Evolutionary conservation across 2,113 vertebrate genomes (phyloP), one percentile per base, ranked within the genome.

Genomic region (Lipophrys pholis): DNA sequence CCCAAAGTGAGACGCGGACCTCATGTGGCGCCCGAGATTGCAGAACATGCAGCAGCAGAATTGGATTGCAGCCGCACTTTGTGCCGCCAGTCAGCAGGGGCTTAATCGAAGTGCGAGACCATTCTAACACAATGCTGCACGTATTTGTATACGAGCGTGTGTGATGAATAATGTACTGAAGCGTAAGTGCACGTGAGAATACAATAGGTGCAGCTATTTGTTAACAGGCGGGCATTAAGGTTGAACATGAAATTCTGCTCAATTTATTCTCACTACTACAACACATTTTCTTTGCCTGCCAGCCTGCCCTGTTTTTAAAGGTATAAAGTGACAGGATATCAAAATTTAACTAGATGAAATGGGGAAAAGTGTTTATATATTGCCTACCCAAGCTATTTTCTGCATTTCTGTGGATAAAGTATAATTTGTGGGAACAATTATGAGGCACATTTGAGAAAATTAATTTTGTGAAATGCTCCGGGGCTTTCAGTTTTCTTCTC

Each of bases 71-170:
- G 81, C 78, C 69, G 17, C 8, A 69, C 75, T 90, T 85, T 82
- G 82, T 79, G 78, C 61, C 39, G 60, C 80, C 60, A 74, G 89
- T 68, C 91, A 89, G 91, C 88, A 78, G 80, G 91, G 42, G 90
- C 85, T 88, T 91, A 93, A 92, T 91, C 87, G 81, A 88, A 90
- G 79, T 70, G 82, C 87, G 87, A 78, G 81, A 84, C 89, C 57
- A 21, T 81, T 85, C 76, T 53, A 73, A 84, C 87, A 83, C 82
- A 84, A 81, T 48, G 59, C 48, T 12, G 12, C 17, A 17, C 69
- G 69, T 78, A 71, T 77, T 15, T 82, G 39, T 35, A 59, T 48
- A 43, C 40, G 42, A 58, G 45, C 51, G 50, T 49, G 50, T 62
- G 55, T 55, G 74, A 81, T 75, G 65, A 82, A 68, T 65, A 71